Conservation (phyloP, 1,140 invertebrate genomes). For the Ceratina calcarata region DNA sequence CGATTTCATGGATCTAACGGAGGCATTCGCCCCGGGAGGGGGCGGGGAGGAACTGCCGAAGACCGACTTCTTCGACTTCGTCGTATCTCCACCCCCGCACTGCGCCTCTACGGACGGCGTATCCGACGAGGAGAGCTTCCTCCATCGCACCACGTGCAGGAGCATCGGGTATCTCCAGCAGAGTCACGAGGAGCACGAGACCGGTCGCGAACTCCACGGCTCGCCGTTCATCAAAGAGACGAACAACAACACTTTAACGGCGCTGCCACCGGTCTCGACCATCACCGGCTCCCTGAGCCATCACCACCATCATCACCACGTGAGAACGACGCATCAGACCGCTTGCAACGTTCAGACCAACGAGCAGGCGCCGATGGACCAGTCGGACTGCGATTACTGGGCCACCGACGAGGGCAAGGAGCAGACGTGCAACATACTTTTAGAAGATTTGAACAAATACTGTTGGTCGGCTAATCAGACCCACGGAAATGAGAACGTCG, state of each 20-base stretch:
- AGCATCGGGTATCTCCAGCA: slow-evolving; percentile 70
- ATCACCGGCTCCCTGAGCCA: slow-evolving; percentile 77
- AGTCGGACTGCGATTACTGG: slow-evolving; percentile 85
- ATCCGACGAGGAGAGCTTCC: slow-evolving; percentile 75
- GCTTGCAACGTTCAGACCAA: slow-evolving; percentile 63
- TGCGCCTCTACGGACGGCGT: slow-evolving; percentile 78
- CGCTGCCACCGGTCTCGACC: slow-evolving; percentile 74
- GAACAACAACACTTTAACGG: slow-evolving; percentile 84
- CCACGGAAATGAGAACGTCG: slow-evolving; percentile 53
- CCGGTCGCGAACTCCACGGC: slow-evolving; percentile 64
- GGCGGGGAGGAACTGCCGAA: slow-evolving; percentile 85
- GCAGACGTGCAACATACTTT: slow-evolving; percentile 85
- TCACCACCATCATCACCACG: slow-evolving; percentile 73
- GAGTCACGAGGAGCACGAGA: slow-evolving; percentile 70
- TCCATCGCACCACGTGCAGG: slow-evolving; percentile 70
- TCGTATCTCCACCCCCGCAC: slow-evolving; percentile 87
- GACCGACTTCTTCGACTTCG: slow-evolving; percentile 93
- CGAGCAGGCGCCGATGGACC: slow-evolving; percentile 73
- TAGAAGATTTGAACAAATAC: slow-evolving; percentile 90
- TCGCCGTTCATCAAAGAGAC: slow-evolving; percentile 83
- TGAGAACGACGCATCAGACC: slow-evolving; percentile 49
- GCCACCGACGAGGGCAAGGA: slow-evolving; percentile 84
- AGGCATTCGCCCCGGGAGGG: slow-evolving; percentile 83
- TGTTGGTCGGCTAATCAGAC: slow-evolving; percentile 83
- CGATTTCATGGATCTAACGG: slow-evolving; percentile 86